Evolutionary conservation across 2,888 invertebrate genomes (phyloP).

Genomic region (Phragmatobia fuliginosa): DNA sequence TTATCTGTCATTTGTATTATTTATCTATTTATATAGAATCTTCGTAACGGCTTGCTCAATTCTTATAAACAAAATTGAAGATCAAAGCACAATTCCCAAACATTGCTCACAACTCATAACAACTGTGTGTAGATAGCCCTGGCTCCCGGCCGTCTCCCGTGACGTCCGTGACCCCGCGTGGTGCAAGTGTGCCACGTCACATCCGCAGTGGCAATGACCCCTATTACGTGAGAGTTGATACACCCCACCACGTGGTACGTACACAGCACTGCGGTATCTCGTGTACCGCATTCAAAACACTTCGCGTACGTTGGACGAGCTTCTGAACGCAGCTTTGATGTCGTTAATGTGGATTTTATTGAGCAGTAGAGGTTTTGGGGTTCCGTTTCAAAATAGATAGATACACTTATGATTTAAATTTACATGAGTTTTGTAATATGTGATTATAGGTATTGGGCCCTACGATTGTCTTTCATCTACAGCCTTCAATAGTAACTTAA

Average conservation of each 20-base stretch:
- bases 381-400: no score
- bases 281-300: neutral
- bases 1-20: no score
- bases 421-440: no score
- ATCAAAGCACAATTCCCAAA: neutral
- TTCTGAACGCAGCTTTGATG: neutral
- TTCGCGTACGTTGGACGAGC: neutral
- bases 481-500: no score
- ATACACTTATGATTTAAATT: no score
- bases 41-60: no score
- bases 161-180: constrained; percentile 7
- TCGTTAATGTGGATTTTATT: neutral
- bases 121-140: neutral
- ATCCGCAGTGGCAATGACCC: constrained; percentile 25
- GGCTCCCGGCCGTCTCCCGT: neutral
- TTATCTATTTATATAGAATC: no score
- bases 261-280: constrained; percentile 5
- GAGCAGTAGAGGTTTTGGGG: neutral
- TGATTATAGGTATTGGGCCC: no score
- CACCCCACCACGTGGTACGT: neutral
- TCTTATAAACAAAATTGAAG: no score
- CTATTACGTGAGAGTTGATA: constrained; percentile 3
- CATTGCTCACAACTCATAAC: neutral
- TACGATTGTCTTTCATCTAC: no score
- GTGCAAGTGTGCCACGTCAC: constrained; percentile 7